Conservation (phyloP, 2,888 invertebrate species). For the Callosobruchus maculatus region DNA sequence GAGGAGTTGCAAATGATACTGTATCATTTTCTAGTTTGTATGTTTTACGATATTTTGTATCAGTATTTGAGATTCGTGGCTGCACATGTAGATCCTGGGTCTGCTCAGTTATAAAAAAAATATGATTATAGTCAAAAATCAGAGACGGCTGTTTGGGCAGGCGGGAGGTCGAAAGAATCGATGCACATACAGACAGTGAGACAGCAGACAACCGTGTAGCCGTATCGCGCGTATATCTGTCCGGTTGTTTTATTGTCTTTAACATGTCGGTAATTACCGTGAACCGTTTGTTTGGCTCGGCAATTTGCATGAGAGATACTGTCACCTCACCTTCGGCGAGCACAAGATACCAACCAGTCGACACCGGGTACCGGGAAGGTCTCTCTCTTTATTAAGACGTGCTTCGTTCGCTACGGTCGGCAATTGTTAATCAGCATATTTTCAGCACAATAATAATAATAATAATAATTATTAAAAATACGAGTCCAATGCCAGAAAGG, state of each 20-base stretch:
- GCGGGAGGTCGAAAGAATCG: not conserved
- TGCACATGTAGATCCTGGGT: too few species aligned
- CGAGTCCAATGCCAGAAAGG: too few species aligned
- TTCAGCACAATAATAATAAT: too few species aligned
- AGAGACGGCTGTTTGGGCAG: not conserved
- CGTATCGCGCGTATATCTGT: not conserved
- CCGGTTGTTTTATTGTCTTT: not conserved
- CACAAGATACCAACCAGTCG: not conserved
- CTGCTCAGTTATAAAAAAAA: too few species aligned
- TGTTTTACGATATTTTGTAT: too few species aligned
- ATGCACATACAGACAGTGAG: not conserved
- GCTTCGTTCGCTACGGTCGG: too few species aligned
- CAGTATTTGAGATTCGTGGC: too few species aligned
- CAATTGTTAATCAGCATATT: too few species aligned
- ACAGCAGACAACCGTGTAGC: not conserved
- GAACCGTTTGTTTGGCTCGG: not conserved
- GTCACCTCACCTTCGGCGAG: not conserved
- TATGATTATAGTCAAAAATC: not conserved
- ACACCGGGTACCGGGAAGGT: not conserved
- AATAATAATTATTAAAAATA: too few species aligned
- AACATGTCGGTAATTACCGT: not conserved
- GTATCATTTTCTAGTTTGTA: too few species aligned
- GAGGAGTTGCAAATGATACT: too few species aligned
- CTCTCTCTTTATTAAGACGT: not conserved
- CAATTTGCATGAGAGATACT: not conserved